phyloP scores from a whole-genome alignment of 2,797 vertebrate genomes.

The Chrysocyon brachyurus region DNA sequence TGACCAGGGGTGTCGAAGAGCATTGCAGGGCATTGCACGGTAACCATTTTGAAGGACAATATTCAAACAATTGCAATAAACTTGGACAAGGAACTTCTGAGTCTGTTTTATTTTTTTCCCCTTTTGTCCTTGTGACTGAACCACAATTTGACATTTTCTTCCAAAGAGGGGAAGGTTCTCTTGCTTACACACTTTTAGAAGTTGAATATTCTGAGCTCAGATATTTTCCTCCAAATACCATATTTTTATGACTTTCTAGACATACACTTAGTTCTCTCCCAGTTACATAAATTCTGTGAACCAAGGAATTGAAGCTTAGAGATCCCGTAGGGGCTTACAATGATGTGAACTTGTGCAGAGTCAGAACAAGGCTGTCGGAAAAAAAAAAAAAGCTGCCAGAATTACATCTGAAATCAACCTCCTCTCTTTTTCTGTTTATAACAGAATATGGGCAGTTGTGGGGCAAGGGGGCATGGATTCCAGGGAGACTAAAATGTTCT shows the following conservation, averaged over 20 bases:
- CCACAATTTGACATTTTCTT: constrained; percentile 19
- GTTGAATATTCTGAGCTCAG: not conserved
- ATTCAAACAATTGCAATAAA: not conserved
- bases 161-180: not conserved
- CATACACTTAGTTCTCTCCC: not conserved
- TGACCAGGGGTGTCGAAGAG: not conserved
- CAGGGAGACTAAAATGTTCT: not conserved
- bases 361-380: not conserved
- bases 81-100: not conserved
- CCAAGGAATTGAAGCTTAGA: not conserved
- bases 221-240: not conserved
- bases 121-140: not conserved
- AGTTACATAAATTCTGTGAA: not conserved
- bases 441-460: not conserved
- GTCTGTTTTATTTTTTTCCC: not conserved
- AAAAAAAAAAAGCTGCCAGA: not conserved
- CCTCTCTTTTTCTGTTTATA: not conserved
- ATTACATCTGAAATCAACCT: not conserved
- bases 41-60: not conserved
- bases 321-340: not conserved
- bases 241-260: not conserved
- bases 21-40: not conserved
- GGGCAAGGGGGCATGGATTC: not conserved
- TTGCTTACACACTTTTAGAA: constrained; percentile 16
- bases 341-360: not conserved